Base-by-base conservation (phyloP, 2,797 vertebrate genomes). In the Coracias cyanogaster region DNA sequence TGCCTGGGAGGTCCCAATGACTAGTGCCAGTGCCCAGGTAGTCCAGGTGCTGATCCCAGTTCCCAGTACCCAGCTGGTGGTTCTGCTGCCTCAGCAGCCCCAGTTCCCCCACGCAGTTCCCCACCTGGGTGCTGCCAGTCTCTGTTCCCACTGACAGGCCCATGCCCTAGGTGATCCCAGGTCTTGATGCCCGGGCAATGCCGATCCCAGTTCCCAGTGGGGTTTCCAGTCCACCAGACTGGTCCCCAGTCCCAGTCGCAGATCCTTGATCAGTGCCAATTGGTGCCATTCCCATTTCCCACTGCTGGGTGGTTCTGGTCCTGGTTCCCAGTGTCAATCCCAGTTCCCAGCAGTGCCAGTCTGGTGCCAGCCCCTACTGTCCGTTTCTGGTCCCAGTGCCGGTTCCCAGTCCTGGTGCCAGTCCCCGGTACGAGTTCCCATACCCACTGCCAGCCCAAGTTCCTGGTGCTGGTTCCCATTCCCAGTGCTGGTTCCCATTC, bases 371-470 rank as follows among this genome's bases (percentile, higher is more conserved):
- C 33, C 41, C 61, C 71, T 17, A 3, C 37, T 37, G 37, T 37
- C 37, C 37, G 37, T 37, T 37, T 37, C 37, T 37, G 37, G 10
- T 20, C 37, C 26, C 25, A 14, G 17, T 10, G 21, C 10, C 25
- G 0, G 4, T 12, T 25, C 25, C 22, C 5, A 3, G 19, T 55
- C 43, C 31, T 16, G 15, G 43, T 1, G 3, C 51, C 9, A 22
- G 8, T 39, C 33, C 51, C 71, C 21, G 15, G 14, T 48, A 6
- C n/a, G 18, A 13, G 26, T 5, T 74, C 22, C 9, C 66, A 6
- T 58, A 43, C 14, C 43, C 43, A 43, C 14, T 43, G 43, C 43
- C 43, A 43, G 43, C 43, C 43, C 17, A 14, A 43, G 14, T 43
- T 43, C 43, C 43, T 43, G 43, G 43, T 43, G 43, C 45, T 9